phyloP scores from a whole-genome alignment of 2,888 invertebrate genomes.

The Drosophila sordidula region DNA sequence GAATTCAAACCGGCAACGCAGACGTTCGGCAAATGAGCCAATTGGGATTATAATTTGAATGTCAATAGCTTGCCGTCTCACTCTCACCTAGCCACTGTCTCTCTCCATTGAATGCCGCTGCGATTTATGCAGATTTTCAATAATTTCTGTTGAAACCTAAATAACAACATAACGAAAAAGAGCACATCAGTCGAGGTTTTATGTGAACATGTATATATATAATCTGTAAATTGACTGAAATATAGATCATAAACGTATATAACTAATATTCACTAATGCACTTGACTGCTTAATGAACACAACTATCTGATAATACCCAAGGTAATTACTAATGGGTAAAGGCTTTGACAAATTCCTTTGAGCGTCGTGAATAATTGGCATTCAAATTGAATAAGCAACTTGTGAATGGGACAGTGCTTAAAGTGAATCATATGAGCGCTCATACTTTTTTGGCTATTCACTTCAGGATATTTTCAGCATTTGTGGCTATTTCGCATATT shows the following conservation, averaged over 20 bases:
- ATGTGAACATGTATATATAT: too few species aligned
- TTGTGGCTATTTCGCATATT: conserved; percentile 27
- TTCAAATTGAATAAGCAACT: conserved; percentile 33
- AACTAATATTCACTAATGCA: too few species aligned
- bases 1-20: conserved; percentile 34
- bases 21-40: conserved; percentile 26
- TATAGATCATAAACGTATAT: too few species aligned
- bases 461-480: conserved; percentile 7
- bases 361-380: conserved; percentile 18
- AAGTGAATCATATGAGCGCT: conserved; percentile 30
- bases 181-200: neutral
- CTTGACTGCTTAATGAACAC: too few species aligned
- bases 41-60: conserved; percentile 27
- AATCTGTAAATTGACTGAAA: neutral
- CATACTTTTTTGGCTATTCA: conserved; percentile 15
- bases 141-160: neutral
- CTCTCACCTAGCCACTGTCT: too few species aligned
- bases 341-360: neutral
- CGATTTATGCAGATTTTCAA: conserved; percentile 1
- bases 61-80: neutral
- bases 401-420: conserved; percentile 6
- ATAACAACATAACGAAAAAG: neutral
- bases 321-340: neutral
- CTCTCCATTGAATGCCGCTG: neutral
- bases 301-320: neutral